Conservation (phyloP, 2,888 invertebrate genomes). For the Phortica magna region DNA sequence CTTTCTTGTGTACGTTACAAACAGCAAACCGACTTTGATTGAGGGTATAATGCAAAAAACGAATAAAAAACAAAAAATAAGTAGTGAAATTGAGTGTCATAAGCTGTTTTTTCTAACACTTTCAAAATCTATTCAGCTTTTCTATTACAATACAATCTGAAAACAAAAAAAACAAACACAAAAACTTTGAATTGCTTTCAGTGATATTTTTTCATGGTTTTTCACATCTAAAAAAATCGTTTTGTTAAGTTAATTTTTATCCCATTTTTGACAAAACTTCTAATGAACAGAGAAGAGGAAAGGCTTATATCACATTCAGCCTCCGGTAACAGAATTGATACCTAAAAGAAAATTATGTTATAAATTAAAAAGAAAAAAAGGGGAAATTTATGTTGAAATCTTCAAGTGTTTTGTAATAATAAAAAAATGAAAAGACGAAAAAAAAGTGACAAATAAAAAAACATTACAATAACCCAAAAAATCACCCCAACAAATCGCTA, state of each 20-base stretch:
- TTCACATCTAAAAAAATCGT: slow-evolving; percentile 65
- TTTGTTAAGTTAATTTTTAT: slow-evolving; percentile 70
- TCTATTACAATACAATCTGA: not conserved
- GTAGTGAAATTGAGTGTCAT: slow-evolving; percentile 67
- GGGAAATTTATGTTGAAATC: slow-evolving; percentile 70
- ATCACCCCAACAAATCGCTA: slow-evolving; percentile 1
- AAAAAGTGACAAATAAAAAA: slow-evolving; percentile 14
- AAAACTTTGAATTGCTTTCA: slow-evolving; percentile 35
- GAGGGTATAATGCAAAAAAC: slow-evolving; percentile 37
- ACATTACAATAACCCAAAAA: not conserved
- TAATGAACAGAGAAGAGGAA: slow-evolving; percentile 53
- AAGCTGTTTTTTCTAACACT: slow-evolving; percentile 57
- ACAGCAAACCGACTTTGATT: too few relatives aligned
- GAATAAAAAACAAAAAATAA: slow-evolving; percentile 43
- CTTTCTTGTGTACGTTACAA: too few relatives aligned
- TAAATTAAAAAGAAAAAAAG: slow-evolving; percentile 68
- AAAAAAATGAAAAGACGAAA: slow-evolving; percentile 58
- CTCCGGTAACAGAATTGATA: slow-evolving; percentile 57
- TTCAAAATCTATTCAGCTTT: not conserved
- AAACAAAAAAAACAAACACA: slow-evolving; percentile 44
- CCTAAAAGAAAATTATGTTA: slow-evolving; percentile 64
- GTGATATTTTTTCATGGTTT: slow-evolving; percentile 53
- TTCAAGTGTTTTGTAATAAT: slow-evolving; percentile 69
- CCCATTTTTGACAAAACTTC: slow-evolving; percentile 65
- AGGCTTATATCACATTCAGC: slow-evolving; percentile 37